Evolutionary conservation across 2,113 vertebrate genomes (phyloP), one percentile per base, ranked within the genome.

Genomic region (Candoia aspera): DNA sequence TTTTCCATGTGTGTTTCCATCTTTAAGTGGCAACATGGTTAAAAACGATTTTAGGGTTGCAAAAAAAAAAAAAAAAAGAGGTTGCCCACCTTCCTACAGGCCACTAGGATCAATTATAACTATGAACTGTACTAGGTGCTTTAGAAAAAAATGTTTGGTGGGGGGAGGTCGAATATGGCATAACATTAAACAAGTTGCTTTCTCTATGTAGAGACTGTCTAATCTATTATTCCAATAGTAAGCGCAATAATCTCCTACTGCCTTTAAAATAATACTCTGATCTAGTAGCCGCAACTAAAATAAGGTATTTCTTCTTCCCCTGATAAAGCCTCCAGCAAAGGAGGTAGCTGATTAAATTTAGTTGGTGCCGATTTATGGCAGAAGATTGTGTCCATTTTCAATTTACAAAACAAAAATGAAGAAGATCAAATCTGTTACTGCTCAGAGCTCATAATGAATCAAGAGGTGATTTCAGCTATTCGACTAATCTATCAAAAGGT

Each of bases 361-460:
- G 62, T 49, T 85, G 58, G 73, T 49, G 49, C 73, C 55, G 33
- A 64, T 92, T 89, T 89, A 85, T 92, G 64, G n/a, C 26, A 49
- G 24, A 89, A 62, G 21, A 55, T 84, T 53, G 13, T 29, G 42
- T 12, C 86, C 8, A 13, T 53, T 15, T 83, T 33, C 23, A 91
- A 89, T 93, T 92, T 26, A 85, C 3, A 55, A 79, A 92, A 91
- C 55, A 84, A 0, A 94, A 21, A 84, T 46, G 37, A 8, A 84
- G 53, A 13, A 86, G 0, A 87, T 29, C 0, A 58, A 19, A 85
- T 54, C 87, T 93, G 54, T 21, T 46, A 62, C n/a, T 95, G 11
- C 8, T 92, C 73, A 55, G 49, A 37, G 59, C 24, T 89, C 17
- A 92, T 13, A 83, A 90, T 17, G 26, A 54, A 73, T 93, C 73